These are phyloP conservation scores for Spodoptera littoralis DNA, from an alignment of 2,888 invertebrate species.

Conservation along the genomic window DNA sequence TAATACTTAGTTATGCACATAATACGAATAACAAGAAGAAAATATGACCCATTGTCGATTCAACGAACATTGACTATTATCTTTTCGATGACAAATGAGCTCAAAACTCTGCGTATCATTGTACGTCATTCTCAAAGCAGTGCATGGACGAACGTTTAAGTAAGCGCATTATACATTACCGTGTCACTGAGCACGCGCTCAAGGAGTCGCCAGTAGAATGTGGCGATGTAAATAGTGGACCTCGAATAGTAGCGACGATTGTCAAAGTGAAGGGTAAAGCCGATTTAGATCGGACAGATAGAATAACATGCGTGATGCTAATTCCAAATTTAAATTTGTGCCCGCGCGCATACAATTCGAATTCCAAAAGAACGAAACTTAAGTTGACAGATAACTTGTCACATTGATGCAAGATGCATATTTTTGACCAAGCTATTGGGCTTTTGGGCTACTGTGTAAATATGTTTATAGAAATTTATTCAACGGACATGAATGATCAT, in stretches of 20 bases:
- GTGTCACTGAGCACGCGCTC: constrained; percentile 43
- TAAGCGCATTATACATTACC: constrained; percentile 65
- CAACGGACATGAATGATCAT: constrained; percentile 10
- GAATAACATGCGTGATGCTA: constrained; percentile 76
- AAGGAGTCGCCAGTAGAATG: constrained; percentile 28
- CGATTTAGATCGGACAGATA: constrained; percentile 83
- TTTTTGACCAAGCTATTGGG: constrained; percentile 11
- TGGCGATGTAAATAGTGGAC: constrained; percentile 57
- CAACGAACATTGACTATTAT: constrained; percentile 78
- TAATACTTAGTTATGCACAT: constrained; percentile 59
- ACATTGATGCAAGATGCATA: constrained; percentile 52
- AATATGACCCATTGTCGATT: constrained; percentile 79
- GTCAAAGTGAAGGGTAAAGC: constrained; percentile 75
- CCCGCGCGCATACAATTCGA: constrained; percentile 70
- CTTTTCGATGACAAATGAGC: constrained; percentile 81
- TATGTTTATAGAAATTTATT: constrained; percentile 1
- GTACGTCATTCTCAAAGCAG: constrained; percentile 47
- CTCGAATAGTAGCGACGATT: constrained; percentile 53
- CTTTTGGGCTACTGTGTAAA: constrained; percentile 6
- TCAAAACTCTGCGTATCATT: constrained; percentile 72
- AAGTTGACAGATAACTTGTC: constrained; percentile 64
- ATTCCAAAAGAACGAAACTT: constrained; percentile 69
- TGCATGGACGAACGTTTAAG: constrained; percentile 29
- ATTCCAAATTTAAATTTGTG: constrained; percentile 79
- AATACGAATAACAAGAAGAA: constrained; percentile 66